Evolutionary conservation across 2,797 vertebrate genomes (phyloP), one percentile per base, ranked within the genome.

Genomic region (Ciconia nigra): DNA sequence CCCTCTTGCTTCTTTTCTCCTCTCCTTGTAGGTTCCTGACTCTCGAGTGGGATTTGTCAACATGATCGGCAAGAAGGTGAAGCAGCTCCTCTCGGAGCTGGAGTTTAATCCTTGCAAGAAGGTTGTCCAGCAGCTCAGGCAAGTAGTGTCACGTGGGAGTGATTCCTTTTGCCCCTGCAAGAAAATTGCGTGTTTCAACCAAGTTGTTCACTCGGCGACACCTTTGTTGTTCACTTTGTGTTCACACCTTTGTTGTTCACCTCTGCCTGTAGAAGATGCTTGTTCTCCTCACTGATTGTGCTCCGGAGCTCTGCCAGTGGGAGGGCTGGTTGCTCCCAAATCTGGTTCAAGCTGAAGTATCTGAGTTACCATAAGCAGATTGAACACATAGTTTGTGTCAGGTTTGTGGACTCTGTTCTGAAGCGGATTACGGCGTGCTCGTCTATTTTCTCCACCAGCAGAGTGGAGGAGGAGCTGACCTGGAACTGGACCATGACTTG

Each of bases 61-160:
- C 5, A 3, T 20, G 13, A 55, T 46, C n/a, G 44, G 16, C 52
- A 49, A 74, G 63, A 59, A 91, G 18, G 52, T 85, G 65, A 70
- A 58, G 86, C 59, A 83, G 33, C 41, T 89, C 21, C 17, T 73
- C 21, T 16, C 39, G 16, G 74, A 76, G 55, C 21, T 77, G 42
- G 47, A 73, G 37, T 76, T 87, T 42, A 77, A 83, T 8, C 22
- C 31, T n/a, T 73, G 17, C 19, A 33, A 33, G 18, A 55, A 33
- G 54, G 54, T 55, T 63, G 55, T 33, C 41, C 52, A 65, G 31
- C 29, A 86, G 35, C 83, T 86, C 72, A 71, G 70, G 42, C 33
- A 65, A 58, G 31, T 39, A 12, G 33, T 7, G 10, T 71, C 37
- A 46, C 0, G 0, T n/a, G 14, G 22, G 14, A 77, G 26, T 0